Percentiles rank a stretch among this genome's conserved stretches.
Conservation (phyloP, 2,113 vertebrate species). For the Natator depressus region DNA sequence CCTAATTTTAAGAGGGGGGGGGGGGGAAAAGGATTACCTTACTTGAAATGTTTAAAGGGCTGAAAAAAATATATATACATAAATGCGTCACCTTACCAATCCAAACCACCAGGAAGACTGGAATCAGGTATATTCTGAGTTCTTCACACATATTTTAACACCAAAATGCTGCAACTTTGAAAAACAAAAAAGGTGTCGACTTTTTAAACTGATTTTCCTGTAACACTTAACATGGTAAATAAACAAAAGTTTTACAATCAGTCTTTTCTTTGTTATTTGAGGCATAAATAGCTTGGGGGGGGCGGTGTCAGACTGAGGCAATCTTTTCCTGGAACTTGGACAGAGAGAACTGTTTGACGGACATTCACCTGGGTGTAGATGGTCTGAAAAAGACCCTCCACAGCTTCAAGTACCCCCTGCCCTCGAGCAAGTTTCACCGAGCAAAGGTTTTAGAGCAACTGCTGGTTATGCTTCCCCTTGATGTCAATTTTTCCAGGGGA, state of each 20-base stretch:
- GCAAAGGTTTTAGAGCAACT: accelerated
- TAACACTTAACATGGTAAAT: slow-evolving; percentile 66
- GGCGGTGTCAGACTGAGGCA: background rate
- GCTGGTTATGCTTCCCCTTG: background rate
- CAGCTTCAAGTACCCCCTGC: background rate
- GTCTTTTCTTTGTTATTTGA: background rate
- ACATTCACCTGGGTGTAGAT: background rate
- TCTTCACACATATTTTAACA: slow-evolving; percentile 54
- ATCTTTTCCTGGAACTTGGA: background rate
- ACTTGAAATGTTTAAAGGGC: slow-evolving; percentile 70
- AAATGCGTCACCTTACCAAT: slow-evolving; percentile 25
- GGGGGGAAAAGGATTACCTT: slow-evolving; percentile 65
- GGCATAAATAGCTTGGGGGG: background rate
- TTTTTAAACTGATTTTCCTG: slow-evolving; percentile 72
- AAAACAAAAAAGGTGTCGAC: slow-evolving; percentile 26
- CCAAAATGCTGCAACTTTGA: slow-evolving; percentile 57
- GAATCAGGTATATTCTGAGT: slow-evolving; percentile 53
- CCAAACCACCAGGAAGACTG: slow-evolving; percentile 28
- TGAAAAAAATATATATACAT: background rate
- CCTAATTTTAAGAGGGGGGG: background rate
- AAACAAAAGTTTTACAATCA: slow-evolving; percentile 68
- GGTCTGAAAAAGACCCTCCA: background rate
- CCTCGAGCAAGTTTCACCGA: accelerated
- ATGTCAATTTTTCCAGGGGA: background rate
- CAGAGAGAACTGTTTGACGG: background rate